Evolutionary conservation across 1,140 invertebrate species (phyloP).

Genomic region (Lepidurus apus): DNA sequence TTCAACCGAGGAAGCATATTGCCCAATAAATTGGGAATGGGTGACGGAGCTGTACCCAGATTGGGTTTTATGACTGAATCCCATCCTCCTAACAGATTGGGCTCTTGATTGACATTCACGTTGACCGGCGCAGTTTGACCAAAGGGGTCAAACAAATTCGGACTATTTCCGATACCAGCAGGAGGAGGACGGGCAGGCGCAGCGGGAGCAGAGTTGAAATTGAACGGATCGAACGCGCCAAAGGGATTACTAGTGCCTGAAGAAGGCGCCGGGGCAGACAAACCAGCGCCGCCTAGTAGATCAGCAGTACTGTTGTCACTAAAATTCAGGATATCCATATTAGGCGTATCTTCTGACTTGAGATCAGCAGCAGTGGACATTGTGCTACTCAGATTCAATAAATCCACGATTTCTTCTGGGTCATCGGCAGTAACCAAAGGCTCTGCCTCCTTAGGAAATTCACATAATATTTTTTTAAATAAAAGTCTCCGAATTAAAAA

Average conservation of each 20-base stretch:
- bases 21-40: slow-evolving; percentile 31
- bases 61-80: neutral
- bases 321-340: slow-evolving; percentile 23
- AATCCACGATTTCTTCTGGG: neutral
- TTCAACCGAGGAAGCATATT: slow-evolving; percentile 31
- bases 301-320: neutral
- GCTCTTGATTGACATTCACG: neutral
- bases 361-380: neutral
- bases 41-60: neutral
- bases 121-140: slow-evolving; percentile 24
- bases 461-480: neutral
- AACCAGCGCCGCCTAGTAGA: neutral
- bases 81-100: slow-evolving; percentile 22
- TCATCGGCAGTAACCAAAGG: neutral
- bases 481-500: neutral
- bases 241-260: slow-evolving; percentile 26
- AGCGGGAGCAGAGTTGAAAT: slow-evolving; percentile 43
- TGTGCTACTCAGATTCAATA: neutral
- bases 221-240: slow-evolving; percentile 49
- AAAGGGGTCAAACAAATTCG: slow-evolving; percentile 41
- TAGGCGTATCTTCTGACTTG: neutral
- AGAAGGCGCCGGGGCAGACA: slow-evolving; percentile 36
- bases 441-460: neutral
- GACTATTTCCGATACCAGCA: slow-evolving; percentile 55
- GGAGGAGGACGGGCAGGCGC: slow-evolving; percentile 46